Base-by-base conservation (phyloP, 2,797 vertebrate genomes). In the Protosalanx chinensis region DNA sequence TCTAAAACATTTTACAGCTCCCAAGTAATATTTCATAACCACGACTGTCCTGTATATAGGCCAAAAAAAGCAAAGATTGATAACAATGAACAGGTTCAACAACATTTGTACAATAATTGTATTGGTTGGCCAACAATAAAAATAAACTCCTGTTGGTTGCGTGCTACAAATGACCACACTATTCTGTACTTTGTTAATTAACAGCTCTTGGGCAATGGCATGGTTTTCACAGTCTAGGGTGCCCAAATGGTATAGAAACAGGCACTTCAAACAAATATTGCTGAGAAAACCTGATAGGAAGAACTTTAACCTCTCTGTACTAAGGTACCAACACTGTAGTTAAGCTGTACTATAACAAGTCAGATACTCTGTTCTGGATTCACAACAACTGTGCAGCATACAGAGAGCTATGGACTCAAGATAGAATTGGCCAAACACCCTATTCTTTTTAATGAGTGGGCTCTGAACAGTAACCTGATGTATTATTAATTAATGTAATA, bases 161-260 rank as follows among this genome's bases (percentile, higher is more conserved):
- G 87, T 90, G 91, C 88, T 90, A 92, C 87, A 83, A 85, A 76
- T 83, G 78, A 87, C 92, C 92, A 93, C 91, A 93, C 91, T 92
- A 92, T 90, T 46, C 79, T 80, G 86, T 84, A 74, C 68, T 86
- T 59, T 66, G 53, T 37, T 76, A 5, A 60, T 84, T 87, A 84
- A 83, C 82, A 81, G 59, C 74, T 79, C 72, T 76, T 62, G 7
- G 76, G 76, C 76, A 78, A 79, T 78, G 75, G 74, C 61, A 65
- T 77, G 85, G 72, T 33, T 64, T 67, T 27, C 65, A 72, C 76
- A 64, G 71, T 81, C 69, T 0, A 67, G 51, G 77, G 78, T 82
- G 79, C 76, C 76, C 79, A 66, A 76, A 79, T 76, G 70, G 75
- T 79, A 37, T 76, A 80, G 65, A 73, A 79, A 51, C 76, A 81